A percentile compares a stretch with the other conserved stretches of the same genome.
phyloP scores from a whole-genome alignment of 2,113 vertebrate genomes.

The Mus musculus region DNA sequence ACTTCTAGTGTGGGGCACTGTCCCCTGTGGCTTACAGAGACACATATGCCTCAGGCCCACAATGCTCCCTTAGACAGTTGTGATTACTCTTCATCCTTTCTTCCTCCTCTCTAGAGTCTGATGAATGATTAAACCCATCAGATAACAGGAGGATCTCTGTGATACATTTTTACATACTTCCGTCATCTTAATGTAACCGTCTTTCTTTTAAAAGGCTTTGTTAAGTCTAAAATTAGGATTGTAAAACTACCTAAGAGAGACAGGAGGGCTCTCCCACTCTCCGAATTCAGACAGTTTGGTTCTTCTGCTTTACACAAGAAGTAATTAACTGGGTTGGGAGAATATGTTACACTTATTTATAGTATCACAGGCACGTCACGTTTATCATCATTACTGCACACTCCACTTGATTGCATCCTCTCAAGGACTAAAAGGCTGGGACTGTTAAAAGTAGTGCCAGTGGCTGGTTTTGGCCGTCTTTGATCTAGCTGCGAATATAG shows the following conservation, averaged over 20 bases:
- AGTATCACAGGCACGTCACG: constrained; percentile 56
- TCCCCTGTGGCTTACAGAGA: not conserved
- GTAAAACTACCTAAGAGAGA: constrained; percentile 72
- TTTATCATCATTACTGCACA: constrained; percentile 59
- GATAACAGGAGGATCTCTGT: constrained; percentile 15
- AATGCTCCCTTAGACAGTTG: constrained; percentile 28
- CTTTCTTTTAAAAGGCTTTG: constrained; percentile 73
- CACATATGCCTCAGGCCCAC: not conserved
- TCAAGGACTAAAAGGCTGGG: not conserved
- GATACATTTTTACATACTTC: constrained; percentile 59
- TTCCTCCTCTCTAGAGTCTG: constrained; percentile 20
- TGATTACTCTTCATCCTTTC: constrained; percentile 57
- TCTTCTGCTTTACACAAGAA: constrained; percentile 74
- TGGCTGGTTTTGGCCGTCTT: constrained; percentile 49
- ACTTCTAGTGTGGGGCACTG: not conserved
- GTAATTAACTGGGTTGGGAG: constrained; percentile 77
- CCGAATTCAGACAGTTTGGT: constrained; percentile 72
- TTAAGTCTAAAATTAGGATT: constrained; percentile 74
- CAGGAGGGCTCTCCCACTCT: constrained; percentile 72
- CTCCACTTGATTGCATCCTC: constrained; percentile 62
- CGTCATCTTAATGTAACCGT: constrained; percentile 68
- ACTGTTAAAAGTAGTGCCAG: constrained; percentile 56
- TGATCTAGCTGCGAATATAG: constrained; percentile 14
- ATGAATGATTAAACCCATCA: constrained; percentile 63
- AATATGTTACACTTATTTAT: constrained; percentile 76